Evolutionary conservation across 2,888 invertebrate genomes (phyloP), one percentile per base, ranked within the genome.

Genomic region (Lysandra bellargus): DNA sequence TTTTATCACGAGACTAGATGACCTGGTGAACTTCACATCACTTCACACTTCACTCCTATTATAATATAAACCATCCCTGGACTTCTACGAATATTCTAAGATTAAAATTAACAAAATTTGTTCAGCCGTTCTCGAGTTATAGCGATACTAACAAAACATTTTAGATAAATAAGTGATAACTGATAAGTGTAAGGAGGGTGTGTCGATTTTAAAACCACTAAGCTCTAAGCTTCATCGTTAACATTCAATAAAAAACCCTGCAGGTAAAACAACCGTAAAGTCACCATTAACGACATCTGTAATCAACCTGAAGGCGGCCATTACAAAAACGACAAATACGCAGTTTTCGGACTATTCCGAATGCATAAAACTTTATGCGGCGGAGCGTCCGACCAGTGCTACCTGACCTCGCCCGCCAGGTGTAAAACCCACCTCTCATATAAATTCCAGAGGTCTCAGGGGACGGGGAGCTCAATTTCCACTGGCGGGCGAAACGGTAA

Each of bases 281-380:
- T 69, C 33, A 5, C 69, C 69, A 69, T 69, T 69, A 69, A 69
- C 33, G 69, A 69, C 69, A 75, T 44, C 49, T 75, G 44, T 75
- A 75, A 75, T 75, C 75, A 75, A 75, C 23, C 75, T 12, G 75
- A 23, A 23, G 74, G 40, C 33, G 40, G 75, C 30, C 75, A 37
- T 75, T 75, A 44, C 80, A 84, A 86, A 89, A 90, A 88, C 90
- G 90, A 88, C 88, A 88, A 88, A 90, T 87, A 89, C 88, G 88
- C 92, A 90, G 91, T 92, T 91, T 90, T 91, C 91, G 88, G 88
- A 89, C 90, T 88, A 90, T 92, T 92, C 84, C 86, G 85, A 89
- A 92, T 90, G 89, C 91, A 92, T 92, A 91, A 92, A 92, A 92
- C 86, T 92, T 92, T 90, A 92, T 89, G 90, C 85, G 86, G 83